phyloP scores from a whole-genome alignment of 2,113 vertebrate genomes.

The Tinamus guttatus region DNA sequence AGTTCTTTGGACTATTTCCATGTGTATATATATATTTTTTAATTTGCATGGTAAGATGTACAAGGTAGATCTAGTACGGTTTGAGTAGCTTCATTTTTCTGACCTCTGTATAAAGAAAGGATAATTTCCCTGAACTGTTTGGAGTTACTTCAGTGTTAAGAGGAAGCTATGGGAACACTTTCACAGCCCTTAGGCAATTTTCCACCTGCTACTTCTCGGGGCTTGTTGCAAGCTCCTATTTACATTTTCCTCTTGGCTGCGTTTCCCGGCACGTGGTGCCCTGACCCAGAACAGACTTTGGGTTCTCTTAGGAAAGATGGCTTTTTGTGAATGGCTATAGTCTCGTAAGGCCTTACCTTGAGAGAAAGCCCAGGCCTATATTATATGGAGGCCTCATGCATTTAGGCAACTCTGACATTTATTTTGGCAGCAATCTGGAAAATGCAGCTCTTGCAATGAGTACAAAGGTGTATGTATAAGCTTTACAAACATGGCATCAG shows the following conservation, averaged over 20 bases:
- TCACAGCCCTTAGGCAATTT: background rate
- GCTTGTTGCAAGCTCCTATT: background rate
- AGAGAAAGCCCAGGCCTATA: background rate
- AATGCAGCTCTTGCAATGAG: background rate
- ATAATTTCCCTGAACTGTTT: background rate
- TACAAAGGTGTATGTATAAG: background rate
- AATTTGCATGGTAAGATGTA: conserved; percentile 14
- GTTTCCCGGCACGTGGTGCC: background rate
- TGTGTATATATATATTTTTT: background rate
- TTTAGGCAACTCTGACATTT: background rate
- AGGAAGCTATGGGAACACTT: background rate
- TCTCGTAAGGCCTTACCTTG: background rate
- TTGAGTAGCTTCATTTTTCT: conserved; percentile 4
- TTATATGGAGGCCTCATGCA: background rate
- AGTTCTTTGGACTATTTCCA: conserved; percentile 49
- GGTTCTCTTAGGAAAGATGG: background rate
- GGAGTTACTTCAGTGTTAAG: background rate
- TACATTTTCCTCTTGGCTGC: background rate
- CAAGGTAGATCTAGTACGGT: background rate
- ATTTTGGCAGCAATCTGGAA: background rate
- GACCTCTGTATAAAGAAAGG: background rate
- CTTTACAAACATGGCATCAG: background rate
- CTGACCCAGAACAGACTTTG: background rate
- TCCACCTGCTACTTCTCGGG: background rate
- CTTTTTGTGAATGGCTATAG: background rate